Conservation (phyloP, 2,797 vertebrate species). For the Poeciliopsis gracilis region DNA sequence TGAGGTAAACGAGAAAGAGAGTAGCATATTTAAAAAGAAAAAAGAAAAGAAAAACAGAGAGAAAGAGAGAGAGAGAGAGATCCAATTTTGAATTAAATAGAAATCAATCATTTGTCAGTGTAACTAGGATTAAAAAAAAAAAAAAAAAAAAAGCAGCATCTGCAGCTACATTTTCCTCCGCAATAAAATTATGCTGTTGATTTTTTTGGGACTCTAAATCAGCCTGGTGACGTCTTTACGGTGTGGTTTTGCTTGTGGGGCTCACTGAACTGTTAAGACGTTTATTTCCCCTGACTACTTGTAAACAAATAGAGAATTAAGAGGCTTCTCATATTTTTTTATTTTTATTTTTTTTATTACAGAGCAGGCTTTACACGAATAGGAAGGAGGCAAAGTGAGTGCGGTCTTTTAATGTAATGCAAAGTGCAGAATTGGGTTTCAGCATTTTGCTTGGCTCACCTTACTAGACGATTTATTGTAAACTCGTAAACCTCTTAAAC, state of each 20-base stretch:
- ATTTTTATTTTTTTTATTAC: background rate
- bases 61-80: background rate
- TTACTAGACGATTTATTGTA: background rate
- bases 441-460: background rate
- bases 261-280: constrained; percentile 1
- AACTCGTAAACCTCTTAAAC: background rate
- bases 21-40: constrained; percentile 9
- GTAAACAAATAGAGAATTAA: constrained; percentile 3
- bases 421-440: constrained; percentile 44
- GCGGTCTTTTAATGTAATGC: constrained; percentile 27
- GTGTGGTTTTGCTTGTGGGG: constrained; percentile 1
- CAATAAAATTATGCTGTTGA: constrained; percentile 11
- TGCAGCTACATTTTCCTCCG: constrained; percentile 7
- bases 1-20: constrained; percentile 64
- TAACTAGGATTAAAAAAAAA: background rate
- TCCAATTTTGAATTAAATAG: constrained; percentile 3
- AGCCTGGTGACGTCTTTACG: background rate
- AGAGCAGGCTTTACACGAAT: constrained; percentile 21
- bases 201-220: constrained; percentile 1
- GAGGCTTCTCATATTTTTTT: constrained; percentile 9
- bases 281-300: background rate
- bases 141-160: background rate
- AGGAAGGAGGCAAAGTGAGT: constrained; percentile 26
- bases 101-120: background rate
- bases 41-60: background rate